Evolutionary conservation across 2,888 invertebrate species (phyloP).

Genomic region (Physocephala rufipes): DNA sequence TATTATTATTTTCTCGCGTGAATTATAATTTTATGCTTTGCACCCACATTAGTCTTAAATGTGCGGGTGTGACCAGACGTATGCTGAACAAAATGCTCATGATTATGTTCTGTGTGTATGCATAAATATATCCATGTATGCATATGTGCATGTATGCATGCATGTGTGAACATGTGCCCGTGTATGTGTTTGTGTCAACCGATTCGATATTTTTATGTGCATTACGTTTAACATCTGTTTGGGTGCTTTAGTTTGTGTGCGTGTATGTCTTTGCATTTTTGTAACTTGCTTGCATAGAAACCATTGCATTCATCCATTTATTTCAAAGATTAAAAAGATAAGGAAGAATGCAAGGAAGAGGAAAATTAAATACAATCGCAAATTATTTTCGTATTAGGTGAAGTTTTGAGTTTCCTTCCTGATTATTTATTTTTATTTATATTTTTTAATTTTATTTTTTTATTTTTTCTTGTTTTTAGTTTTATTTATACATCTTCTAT

Average conservation of each 20-base stretch:
- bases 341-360: neutral
- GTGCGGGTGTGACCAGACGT: neutral
- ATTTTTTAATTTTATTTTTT: too few relatives aligned
- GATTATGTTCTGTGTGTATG: too few relatives aligned
- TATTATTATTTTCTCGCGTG: neutral
- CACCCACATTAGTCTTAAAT: neutral
- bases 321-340: too few relatives aligned
- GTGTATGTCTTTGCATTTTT: neutral
- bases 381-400: too few relatives aligned
- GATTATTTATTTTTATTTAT: too few relatives aligned
- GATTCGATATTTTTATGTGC: neutral
- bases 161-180: neutral
- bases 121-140: too few relatives aligned
- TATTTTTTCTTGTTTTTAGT: too few relatives aligned
- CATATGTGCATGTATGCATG: neutral
- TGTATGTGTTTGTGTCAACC: too few relatives aligned
- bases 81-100: too few relatives aligned
- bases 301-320: too few relatives aligned
- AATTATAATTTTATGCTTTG: slow-evolving; percentile 23
- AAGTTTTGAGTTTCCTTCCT: too few relatives aligned
- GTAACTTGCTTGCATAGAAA: neutral
- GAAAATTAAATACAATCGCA: neutral
- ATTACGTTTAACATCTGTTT: neutral
- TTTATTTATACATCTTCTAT: too few relatives aligned
- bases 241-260: neutral